Evolutionary conservation across 2,888 invertebrate genomes (phyloP), one percentile per base, ranked within the genome.

Genomic region (Netelia inedita): DNA sequence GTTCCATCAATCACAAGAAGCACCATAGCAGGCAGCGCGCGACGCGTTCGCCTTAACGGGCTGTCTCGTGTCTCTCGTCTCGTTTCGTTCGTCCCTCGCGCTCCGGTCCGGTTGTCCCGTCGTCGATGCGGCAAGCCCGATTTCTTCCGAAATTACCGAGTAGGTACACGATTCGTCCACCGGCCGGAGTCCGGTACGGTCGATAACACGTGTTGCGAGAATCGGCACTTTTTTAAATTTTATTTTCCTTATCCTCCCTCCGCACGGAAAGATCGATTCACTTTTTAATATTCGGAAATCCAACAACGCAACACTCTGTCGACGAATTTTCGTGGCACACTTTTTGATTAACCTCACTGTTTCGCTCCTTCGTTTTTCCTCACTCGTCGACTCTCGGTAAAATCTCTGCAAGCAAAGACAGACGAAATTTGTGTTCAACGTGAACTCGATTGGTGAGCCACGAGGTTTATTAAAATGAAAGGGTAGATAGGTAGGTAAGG

Each of bases 11-110:
- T 90, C 88, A 88, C 91, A 87, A 88, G 88, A 88, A 87, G 74
- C 84, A 82, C 75, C 72, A 83, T 10, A 10, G 14, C 46, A 46
- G 46, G 46, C 46, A 46, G 71, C 85, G 86, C 88, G 75, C 86
- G 83, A 87, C 85, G 86, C 86, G 87, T 87, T 89, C 79, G 84
- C 90, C 91, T 90, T 90, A 90, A 91, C 88, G 89, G 89, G 87
- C 87, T 50, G 66, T 50, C 46, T 61, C 23, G 55, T 19, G 14
- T 65, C 65, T 41, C 16, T 65, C 16, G 80, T 35, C 82, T 46
- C 75, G 21, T 55, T 73, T 50, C 16, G 63, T 50, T 66, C 63
- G 19, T n/a, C 23, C 74, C 59, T 59, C 61, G 43, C 63, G 41
- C 21, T 69, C 79, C 63, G 46, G 46, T 14, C 10, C 46, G 14